Evolutionary conservation across 2,113 vertebrate genomes (phyloP), one percentile per base, ranked within the genome.

Genomic region (Oncorhynchus keta): DNA sequence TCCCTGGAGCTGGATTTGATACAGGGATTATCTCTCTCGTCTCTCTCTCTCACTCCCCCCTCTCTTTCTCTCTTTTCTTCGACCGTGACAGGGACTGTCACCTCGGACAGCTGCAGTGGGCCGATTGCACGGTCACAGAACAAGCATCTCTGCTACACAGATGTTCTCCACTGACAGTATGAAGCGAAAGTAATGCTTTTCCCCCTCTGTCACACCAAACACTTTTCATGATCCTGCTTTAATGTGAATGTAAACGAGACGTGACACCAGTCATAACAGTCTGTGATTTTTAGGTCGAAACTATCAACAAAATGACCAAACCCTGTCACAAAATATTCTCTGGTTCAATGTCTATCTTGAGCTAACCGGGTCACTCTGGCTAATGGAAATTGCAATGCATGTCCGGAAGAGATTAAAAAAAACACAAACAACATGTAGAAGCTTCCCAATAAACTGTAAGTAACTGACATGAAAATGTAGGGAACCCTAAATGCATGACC

Each of bases 101-200:
- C 89, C 81, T 86, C 83, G 74, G 85, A 85, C 79, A 84, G 87
- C 86, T 88, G 90, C 79, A 62, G 77, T 69, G 82, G 79, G 83
- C 55, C 79, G 83, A 91, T 89, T 91, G 84, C 87, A 76, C 70
- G 72, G 7, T 75, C 73, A 48, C 80, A 76, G 85, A 89, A 82
- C 82, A 84, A 84, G 85, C 82, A 80, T 79, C 69, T 78, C 80
- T 81, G 82, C 76, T 84, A 89, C 87, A 83, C 90, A 90, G 90
- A 90, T 89, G 86, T 89, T 89, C 83, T 83, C 82, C 73, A 68
- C 72, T 82, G 86, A 86, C 89, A 91, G 87, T n/a, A 11, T 82
- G 79, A 76, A 30, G 67, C 2, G 18, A 71, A 81, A 75, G 24
- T 68, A 81, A 75, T 75, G 85, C 85, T 77, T 88, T 89, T 80